Evolutionary conservation across 2,888 invertebrate species (phyloP).

Genomic region (Hydriomena furcata): DNA sequence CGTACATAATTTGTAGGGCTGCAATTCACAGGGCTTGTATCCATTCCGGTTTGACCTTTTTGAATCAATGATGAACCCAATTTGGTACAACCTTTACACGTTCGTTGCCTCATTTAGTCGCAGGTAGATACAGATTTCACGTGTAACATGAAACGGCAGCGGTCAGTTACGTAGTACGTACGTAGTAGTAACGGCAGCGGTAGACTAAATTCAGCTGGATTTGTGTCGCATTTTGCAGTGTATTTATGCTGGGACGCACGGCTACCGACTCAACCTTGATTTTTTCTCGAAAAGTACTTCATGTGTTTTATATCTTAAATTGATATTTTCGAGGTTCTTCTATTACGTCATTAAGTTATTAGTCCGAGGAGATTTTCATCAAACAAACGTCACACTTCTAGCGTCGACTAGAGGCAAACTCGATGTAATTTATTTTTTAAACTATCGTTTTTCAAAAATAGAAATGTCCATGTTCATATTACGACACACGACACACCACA

Average conservation of each 20-base stretch:
- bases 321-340: no score
- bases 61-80: conserved; percentile 75
- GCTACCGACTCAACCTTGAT: neutral
- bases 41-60: conserved; percentile 60
- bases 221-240: conserved; percentile 12
- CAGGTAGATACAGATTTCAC: conserved; percentile 57
- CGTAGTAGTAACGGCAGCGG: no score
- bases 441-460: no score
- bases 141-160: conserved; percentile 49
- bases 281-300: neutral
- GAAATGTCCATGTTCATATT: no score
- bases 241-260: neutral
- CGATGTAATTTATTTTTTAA: no score
- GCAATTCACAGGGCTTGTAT: conserved; percentile 49
- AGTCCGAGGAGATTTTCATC: no score
- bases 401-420: no score
- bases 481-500: no score
- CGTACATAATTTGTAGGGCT: conserved; percentile 45
- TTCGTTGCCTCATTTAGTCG: conserved; percentile 52
- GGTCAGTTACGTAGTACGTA: no score
- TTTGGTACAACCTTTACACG: conserved; percentile 54
- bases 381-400: no score
- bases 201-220: conserved; percentile 45
- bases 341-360: no score
- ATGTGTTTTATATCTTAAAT: no score